These are phyloP conservation scores for Tetranychus piercei DNA, from an alignment of 2,888 invertebrate species.

Conservation along the genomic window DNA sequence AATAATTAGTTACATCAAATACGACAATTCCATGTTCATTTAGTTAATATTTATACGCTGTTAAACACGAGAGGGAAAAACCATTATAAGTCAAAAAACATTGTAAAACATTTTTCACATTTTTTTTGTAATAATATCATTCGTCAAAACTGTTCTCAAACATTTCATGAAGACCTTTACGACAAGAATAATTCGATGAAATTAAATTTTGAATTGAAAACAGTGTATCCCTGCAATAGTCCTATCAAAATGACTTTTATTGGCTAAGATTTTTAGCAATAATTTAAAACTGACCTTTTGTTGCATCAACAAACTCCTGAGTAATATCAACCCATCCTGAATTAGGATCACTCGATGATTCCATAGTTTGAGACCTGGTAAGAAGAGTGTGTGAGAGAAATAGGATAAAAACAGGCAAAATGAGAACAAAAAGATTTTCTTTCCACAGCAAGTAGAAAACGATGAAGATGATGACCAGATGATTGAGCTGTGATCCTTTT, in stretches of 20 bases:
- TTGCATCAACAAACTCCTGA: constrained; percentile 44
- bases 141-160: neutral
- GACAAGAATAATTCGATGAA: neutral
- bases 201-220: neutral
- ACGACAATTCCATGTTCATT: neutral
- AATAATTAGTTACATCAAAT: neutral
- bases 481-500: neutral
- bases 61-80: neutral
- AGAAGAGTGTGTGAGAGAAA: neutral
- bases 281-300: constrained; percentile 38
- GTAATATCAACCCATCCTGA: constrained; percentile 47
- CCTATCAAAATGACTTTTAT: neutral
- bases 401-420: neutral
- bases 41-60: no score
- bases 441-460: neutral
- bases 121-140: neutral
- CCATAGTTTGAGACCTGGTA: neutral
- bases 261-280: neutral
- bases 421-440: neutral
- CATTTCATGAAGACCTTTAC: neutral
- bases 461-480: neutral
- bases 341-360: neutral
- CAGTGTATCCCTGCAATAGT: neutral
- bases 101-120: neutral
- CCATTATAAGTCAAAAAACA: neutral